Percentiles rank a stretch among this genome's conserved stretches.
Evolutionary conservation across 1,140 invertebrate species (phyloP).

Genomic region (Pogonognathellus flavescens): DNA sequence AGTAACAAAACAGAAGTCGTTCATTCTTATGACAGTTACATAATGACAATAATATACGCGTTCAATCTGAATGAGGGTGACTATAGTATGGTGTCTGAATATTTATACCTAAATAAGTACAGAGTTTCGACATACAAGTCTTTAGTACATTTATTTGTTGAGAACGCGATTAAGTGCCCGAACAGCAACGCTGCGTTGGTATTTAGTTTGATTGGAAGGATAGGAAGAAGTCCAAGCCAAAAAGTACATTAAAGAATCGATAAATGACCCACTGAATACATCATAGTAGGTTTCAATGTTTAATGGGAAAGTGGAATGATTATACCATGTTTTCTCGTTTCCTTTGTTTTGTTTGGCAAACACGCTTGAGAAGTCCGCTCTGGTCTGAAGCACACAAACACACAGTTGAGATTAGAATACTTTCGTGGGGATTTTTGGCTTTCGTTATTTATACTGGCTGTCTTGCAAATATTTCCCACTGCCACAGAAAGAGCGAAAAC

Average conservation of each 20-base stretch:
- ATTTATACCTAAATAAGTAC: too few relatives aligned
- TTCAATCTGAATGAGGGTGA: too few relatives aligned
- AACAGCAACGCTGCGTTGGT: neutral
- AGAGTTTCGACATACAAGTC: neutral
- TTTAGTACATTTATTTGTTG: neutral
- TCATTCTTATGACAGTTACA: too few relatives aligned
- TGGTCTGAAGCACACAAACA: too few relatives aligned
- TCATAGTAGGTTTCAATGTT: slow-evolving; percentile 26
- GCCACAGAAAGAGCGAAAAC: too few relatives aligned
- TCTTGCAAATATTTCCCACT: too few relatives aligned
- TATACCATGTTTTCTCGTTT: neutral
- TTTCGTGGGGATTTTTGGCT: too few relatives aligned
- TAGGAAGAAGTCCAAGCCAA: neutral
- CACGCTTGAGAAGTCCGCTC: neutral
- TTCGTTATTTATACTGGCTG: too few relatives aligned
- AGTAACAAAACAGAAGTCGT: too few relatives aligned
- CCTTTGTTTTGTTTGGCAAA: neutral
- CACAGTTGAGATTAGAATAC: too few relatives aligned
- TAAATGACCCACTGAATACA: slow-evolving; percentile 36
- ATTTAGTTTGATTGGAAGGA: neutral
- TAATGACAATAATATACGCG: too few relatives aligned
- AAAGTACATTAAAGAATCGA: slow-evolving; percentile 49
- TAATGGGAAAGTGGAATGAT: slow-evolving; percentile 28
- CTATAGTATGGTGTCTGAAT: too few relatives aligned
- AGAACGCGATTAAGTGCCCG: neutral